Evolutionary conservation across 2,113 vertebrate genomes (phyloP), one percentile per base, ranked within the genome.

Genomic region (Hystrix brachyura): DNA sequence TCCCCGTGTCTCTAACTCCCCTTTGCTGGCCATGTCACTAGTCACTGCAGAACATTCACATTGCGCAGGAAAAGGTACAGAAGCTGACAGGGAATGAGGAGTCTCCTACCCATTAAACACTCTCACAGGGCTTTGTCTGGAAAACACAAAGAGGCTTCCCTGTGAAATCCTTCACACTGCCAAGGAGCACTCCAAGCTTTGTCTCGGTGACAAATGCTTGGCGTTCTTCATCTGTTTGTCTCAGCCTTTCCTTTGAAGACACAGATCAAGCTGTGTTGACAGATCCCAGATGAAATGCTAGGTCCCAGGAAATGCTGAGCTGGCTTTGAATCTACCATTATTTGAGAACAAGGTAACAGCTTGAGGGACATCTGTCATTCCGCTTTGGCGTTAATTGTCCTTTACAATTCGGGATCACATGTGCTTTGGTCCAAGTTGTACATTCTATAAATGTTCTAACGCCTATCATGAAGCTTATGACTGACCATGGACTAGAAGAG

Each of bases 181-280:
- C 51, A 7, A 15, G 13, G 25, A 80, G 46, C 18, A 32, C 71
- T 89, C 83, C 87, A 87, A 84, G 87, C 87, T 91, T 91, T 71
- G 59, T 80, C 86, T 83, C 83, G 59, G 69, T 92, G 97, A 97
- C 91, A 97, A 98, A 65, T 19, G 46, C 21, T 96, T 95, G 14
- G 82, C 94, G 83, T 51, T 95, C 95, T 96, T 71, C 94, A 17
- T 94, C 32, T 57, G 1, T 88, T 93, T 81, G 21, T 96, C 94
- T 97, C 88, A 64, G 48, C 48, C 32, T 97, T 97, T 97, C 92
- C 96, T 53, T 60, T 97, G 62, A 92, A 97, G 95, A n/a, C 87
- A 96, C 82, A 94, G 64, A 96, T 86, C 91, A 97, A 97, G 60
- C 25, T 85, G 34, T 71, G 69, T 53, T 85, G 72, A 81, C 84